Evolutionary conservation across 2,797 vertebrate genomes (phyloP).

Genomic region (Coendou prehensilis): DNA sequence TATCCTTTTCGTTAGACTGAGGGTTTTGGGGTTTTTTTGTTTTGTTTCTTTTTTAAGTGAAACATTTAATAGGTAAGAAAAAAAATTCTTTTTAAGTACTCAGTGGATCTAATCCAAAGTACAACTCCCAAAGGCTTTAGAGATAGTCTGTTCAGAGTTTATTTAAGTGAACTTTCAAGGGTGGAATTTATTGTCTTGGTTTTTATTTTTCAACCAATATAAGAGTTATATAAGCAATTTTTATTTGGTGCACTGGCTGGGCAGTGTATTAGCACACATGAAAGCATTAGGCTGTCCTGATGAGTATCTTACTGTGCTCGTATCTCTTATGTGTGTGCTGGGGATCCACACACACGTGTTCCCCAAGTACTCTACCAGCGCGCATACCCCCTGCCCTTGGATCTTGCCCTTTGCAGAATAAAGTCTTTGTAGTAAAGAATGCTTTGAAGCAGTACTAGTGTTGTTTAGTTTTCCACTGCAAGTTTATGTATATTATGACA

Average conservation of each 20-base stretch:
- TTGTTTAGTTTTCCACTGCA: conserved; percentile 38
- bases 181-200: conserved; percentile 72
- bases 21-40: neutral
- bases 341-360: neutral
- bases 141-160: conserved; percentile 7
- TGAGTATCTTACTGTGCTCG: neutral
- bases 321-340: neutral
- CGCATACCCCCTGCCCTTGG: neutral
- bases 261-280: neutral
- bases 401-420: neutral
- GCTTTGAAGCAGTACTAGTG: conserved; percentile 4
- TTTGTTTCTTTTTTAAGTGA: conserved; percentile 50
- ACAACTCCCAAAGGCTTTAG: conserved; percentile 36
- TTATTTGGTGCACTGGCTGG: neutral
- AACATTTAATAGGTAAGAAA: conserved; percentile 60
- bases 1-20: conserved; percentile 68
- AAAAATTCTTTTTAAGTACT: neutral
- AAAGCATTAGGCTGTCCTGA: neutral
- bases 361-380: neutral
- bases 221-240: conserved; percentile 20
- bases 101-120: conserved; percentile 48
- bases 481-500: conserved; percentile 30
- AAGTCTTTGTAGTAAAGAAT: neutral
- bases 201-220: conserved; percentile 48
- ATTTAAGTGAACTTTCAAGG: conserved; percentile 69